phyloP scores from a whole-genome alignment of 2,888 invertebrate genomes.

The Xylocampa areola region DNA sequence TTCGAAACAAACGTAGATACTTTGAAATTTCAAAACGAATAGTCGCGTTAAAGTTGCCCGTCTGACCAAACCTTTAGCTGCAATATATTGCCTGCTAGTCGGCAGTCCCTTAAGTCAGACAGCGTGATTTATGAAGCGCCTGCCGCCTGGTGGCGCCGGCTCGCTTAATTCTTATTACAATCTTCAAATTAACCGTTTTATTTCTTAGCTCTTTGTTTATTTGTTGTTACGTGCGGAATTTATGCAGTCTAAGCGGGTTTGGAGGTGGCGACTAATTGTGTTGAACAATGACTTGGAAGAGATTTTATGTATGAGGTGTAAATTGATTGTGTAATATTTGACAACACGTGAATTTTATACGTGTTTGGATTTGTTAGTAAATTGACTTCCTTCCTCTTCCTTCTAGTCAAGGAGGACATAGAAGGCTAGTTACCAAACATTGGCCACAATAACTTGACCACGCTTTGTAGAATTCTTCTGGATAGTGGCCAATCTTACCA shows the following conservation, averaged over 20 bases:
- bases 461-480: no score
- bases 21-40: background rate
- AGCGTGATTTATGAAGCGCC: constrained; percentile 72
- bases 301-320: background rate
- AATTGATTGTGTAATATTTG: background rate
- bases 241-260: constrained; percentile 39
- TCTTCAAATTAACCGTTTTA: constrained; percentile 69
- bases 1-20: no score
- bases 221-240: constrained; percentile 53
- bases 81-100: constrained; percentile 43
- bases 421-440: no score
- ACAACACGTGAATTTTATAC: no score
- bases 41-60: constrained; percentile 9
- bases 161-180: constrained; percentile 66
- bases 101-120: constrained; percentile 58
- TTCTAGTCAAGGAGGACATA: no score
- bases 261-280: constrained; percentile 32
- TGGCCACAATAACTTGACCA: no score
- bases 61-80: constrained; percentile 32
- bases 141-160: constrained; percentile 70
- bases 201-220: constrained; percentile 56
- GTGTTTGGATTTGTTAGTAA: no score
- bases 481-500: no score
- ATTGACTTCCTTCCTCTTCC: no score
- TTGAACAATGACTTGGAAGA: constrained; percentile 7